Evolutionary conservation across 2,113 vertebrate genomes (phyloP).

Genomic region (Calidris pygmaea): DNA sequence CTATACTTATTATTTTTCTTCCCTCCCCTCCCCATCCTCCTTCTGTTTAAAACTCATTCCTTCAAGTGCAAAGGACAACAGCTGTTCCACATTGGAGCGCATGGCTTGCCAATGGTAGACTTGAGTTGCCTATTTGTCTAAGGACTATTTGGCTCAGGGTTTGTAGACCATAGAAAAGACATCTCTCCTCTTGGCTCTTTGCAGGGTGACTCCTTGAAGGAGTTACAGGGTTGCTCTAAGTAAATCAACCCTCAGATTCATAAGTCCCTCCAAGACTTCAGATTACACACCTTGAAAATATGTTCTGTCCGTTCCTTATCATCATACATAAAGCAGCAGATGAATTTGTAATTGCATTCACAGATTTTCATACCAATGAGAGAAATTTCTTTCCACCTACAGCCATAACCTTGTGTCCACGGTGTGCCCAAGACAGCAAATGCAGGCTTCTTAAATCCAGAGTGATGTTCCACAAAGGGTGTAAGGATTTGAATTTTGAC

Average conservation of each 20-base stretch:
- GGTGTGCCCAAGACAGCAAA: background rate
- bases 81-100: background rate
- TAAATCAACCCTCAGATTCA: background rate
- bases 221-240: background rate
- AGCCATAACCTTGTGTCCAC: background rate
- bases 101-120: background rate
- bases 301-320: background rate
- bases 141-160: background rate
- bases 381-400: background rate
- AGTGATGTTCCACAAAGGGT: background rate
- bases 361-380: background rate
- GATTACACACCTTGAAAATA: background rate
- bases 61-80: background rate
- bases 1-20: background rate
- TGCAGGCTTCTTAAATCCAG: background rate
- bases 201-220: background rate
- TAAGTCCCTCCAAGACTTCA: background rate
- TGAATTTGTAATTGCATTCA: background rate
- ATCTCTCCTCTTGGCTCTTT: background rate
- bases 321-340: background rate
- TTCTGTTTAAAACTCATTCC: background rate
- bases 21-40: rapidly evolving
- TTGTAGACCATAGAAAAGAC: background rate
- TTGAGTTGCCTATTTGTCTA: background rate
- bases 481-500: background rate